phyloP scores from a whole-genome alignment of 2,797 vertebrate genomes.

The Hemibagrus guttatus region DNA sequence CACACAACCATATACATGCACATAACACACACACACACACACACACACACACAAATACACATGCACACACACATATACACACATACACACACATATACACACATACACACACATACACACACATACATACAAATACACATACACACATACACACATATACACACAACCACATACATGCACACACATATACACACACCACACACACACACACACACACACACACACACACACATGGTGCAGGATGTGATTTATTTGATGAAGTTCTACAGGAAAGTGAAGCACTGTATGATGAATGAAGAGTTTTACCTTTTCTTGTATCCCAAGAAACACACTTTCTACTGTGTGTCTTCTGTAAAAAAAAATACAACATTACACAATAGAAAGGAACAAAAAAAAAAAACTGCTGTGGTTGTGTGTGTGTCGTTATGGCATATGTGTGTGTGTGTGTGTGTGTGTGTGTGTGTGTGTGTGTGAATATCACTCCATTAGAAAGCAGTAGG shows the following conservation, averaged over 20 bases:
- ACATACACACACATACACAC: no score
- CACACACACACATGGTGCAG: not conserved
- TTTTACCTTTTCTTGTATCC: conserved; percentile 73
- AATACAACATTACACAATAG: not conserved
- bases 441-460: not conserved
- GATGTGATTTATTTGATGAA: not conserved
- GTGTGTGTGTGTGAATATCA: not conserved
- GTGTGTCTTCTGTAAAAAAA: conserved; percentile 61
- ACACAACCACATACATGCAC: no score
- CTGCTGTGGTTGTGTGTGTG: not conserved
- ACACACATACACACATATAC: no score
- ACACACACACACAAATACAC: no score
- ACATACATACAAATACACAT: no score
- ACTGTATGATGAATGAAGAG: not conserved
- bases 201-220: not conserved
- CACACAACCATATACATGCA: no score
- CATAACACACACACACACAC: no score
- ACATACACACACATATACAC: no score
- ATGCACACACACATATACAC: no score
- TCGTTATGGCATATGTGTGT: not conserved
- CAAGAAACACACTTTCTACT: conserved; percentile 74
- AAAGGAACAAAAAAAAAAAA: not conserved
- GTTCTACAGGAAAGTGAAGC: not conserved
- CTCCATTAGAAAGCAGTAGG: not conserved
- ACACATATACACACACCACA: no score